Conservation (phyloP, 1,140 invertebrate genomes). For the Myzus persicae region DNA sequence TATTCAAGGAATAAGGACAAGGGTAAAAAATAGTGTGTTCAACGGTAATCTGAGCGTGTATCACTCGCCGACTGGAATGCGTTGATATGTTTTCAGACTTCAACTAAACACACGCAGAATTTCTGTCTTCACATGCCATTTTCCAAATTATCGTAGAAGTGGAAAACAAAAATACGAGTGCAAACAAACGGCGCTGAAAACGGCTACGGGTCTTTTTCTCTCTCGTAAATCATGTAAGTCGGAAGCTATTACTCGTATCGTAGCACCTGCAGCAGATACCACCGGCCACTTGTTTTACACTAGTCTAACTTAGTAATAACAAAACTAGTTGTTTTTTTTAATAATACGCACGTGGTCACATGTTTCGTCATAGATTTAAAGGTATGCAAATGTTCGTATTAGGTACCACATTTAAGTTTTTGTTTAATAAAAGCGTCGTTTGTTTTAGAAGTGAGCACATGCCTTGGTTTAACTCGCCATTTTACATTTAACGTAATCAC, state of each 20-base stretch:
- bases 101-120: neutral
- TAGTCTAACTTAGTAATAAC: neutral
- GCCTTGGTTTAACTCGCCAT: neutral
- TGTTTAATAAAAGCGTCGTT: neutral
- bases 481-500: neutral
- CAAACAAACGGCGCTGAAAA: neutral
- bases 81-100: neutral
- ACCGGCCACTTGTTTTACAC: neutral
- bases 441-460: neutral
- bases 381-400: neutral
- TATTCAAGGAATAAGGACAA: neutral
- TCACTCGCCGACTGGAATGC: neutral
- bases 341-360: neutral
- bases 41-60: neutral
- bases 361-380: neutral
- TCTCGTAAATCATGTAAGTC: neutral
- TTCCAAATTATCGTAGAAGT: neutral
- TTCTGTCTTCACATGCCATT: neutral
- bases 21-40: neutral
- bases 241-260: neutral
- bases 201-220: neutral
- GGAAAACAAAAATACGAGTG: neutral
- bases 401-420: neutral
- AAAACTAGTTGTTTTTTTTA: neutral
- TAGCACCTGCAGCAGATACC: neutral